These are phyloP conservation scores for Acrocephalus kingi DNA, from an alignment of 2,113 vertebrate genomes.

Conservation along the genomic window DNA sequence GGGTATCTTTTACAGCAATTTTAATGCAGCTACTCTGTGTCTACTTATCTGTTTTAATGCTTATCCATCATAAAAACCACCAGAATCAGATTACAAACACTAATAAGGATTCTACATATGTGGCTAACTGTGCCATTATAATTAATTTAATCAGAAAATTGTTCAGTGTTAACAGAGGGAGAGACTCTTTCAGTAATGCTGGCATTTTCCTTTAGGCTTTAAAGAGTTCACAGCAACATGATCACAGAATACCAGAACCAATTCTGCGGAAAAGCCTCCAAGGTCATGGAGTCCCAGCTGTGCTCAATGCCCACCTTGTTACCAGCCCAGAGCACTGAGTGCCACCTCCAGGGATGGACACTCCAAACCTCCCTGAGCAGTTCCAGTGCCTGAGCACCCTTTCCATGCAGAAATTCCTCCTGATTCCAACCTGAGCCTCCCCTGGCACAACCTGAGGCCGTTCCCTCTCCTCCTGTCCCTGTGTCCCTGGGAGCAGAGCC, in stretches of 20 bases:
- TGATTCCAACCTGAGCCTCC: fast-evolving
- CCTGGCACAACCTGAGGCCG: not conserved
- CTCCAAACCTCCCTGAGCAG: not conserved
- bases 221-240: not conserved
- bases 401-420: not conserved
- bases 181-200: not conserved
- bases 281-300: fast-evolving
- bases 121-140: not conserved
- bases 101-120: not conserved
- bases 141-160: not conserved
- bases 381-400: not conserved
- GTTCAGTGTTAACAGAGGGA: not conserved
- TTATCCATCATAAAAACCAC: not conserved
- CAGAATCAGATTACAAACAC: not conserved
- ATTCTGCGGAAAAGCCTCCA: fast-evolving
- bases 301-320: fast-evolving
- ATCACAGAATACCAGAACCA: not conserved
- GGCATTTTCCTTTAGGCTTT: not conserved
- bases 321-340: not conserved
- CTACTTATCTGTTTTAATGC: not conserved
- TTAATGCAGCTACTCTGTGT: not conserved
- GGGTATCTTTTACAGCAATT: not conserved
- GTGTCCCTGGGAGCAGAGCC: not conserved
- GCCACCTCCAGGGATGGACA: not conserved
- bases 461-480: not conserved